Percentiles rank a stretch among this genome's conserved stretches.
Conservation (phyloP, 2,888 invertebrate genomes). For the Pammene aurita region DNA sequence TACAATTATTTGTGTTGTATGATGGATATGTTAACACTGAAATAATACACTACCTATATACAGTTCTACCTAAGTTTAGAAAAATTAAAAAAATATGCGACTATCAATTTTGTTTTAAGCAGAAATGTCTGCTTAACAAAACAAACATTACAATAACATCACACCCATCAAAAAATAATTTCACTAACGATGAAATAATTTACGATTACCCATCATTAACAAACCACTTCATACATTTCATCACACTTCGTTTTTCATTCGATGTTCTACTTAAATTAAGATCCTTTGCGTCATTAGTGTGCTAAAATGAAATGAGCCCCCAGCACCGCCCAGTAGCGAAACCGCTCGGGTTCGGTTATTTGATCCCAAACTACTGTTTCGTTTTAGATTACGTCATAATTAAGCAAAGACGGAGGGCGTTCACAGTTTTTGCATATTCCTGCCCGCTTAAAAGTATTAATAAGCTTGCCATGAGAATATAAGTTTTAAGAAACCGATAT, state of each 20-base stretch:
- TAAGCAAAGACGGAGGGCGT: conserved; percentile 53
- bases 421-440: conserved; percentile 29
- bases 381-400: conserved; percentile 69
- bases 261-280: background rate
- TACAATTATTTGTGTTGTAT: no score
- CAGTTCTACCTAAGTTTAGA: no score
- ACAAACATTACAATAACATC: no score
- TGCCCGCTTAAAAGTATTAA: background rate
- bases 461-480: conserved; percentile 1
- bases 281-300: conserved; percentile 48
- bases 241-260: background rate
- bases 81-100: no score
- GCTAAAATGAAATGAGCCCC: conserved; percentile 52
- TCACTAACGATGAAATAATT: no score
- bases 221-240: no score
- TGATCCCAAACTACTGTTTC: conserved; percentile 61
- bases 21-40: no score
- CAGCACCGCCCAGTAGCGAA: conserved; percentile 58
- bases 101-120: no score
- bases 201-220: no score
- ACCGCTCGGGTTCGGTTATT: conserved; percentile 50
- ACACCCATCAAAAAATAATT: no score
- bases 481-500: background rate
- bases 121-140: no score
- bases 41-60: no score